Conservation (phyloP, 2,888 invertebrate genomes). For the Cyclophora albipunctata region DNA sequence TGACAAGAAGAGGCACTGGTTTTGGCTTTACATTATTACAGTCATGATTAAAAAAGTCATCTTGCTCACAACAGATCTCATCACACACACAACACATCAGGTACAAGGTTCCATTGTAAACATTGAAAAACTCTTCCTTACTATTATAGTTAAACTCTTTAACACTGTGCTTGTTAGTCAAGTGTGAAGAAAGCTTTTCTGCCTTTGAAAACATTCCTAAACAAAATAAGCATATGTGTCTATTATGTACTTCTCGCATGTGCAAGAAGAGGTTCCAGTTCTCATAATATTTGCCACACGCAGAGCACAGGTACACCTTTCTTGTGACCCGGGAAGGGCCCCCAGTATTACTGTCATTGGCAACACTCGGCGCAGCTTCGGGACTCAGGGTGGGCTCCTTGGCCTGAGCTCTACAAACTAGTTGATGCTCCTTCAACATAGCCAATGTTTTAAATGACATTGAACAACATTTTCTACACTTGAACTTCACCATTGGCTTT, state of each 20-base stretch:
- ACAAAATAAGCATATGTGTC: conserved; percentile 89
- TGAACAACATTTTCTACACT: conserved; percentile 83
- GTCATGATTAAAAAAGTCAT: conserved; percentile 84
- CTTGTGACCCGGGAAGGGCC: conserved; percentile 79
- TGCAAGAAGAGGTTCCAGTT: conserved; percentile 91
- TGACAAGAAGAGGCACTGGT: conserved; percentile 68
- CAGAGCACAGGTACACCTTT: conserved; percentile 87
- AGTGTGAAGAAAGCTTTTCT: conserved; percentile 85
- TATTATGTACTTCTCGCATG: conserved; percentile 87
- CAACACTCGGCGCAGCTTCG: conserved; percentile 43
- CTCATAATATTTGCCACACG: conserved; percentile 89
- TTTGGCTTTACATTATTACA: conserved; percentile 74
- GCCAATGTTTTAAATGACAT: conserved; percentile 80
- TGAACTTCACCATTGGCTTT: conserved; percentile 82
- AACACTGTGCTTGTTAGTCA: conserved; percentile 85
- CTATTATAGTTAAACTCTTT: conserved; percentile 80
- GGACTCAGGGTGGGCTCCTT: conserved; percentile 59
- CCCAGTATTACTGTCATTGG: conserved; percentile 39
- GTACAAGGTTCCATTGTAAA: conserved; percentile 81
- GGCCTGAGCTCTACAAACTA: conserved; percentile 73
- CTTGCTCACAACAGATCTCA: conserved; percentile 83
- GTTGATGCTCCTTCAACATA: conserved; percentile 81
- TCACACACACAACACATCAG: conserved; percentile 89
- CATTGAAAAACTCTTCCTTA: conserved; percentile 80
- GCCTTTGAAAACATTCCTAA: conserved; percentile 88